Conservation (phyloP, 2,797 vertebrate species). For the Dendrocincla tyrannina region DNA sequence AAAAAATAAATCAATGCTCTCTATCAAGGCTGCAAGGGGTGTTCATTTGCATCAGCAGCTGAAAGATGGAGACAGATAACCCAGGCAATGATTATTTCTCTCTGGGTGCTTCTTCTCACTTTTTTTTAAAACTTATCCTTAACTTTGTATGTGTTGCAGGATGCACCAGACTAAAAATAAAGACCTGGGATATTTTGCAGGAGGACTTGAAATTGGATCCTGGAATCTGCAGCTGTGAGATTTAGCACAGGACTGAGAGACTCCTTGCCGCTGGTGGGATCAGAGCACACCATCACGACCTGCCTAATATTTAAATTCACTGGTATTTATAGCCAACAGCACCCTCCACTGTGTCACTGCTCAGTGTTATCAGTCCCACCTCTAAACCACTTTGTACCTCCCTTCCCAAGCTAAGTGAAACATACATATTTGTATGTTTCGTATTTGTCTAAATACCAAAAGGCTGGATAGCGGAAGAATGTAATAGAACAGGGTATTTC, state of each 20-base stretch:
- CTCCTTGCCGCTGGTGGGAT: not conserved
- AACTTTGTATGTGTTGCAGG: not conserved
- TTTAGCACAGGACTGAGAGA: not conserved
- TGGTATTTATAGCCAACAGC: slow-evolving; percentile 1
- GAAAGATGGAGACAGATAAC: not conserved
- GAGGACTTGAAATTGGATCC: slow-evolving; percentile 22
- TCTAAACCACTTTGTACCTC: not conserved
- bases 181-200: slow-evolving; percentile 8
- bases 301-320: not conserved
- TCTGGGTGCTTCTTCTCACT: not conserved
- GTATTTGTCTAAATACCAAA: not conserved
- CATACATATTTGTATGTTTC: not conserved
- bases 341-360: not conserved
- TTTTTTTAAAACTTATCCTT: not conserved
- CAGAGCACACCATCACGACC: not conserved
- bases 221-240: not conserved
- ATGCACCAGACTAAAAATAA: slow-evolving; percentile 37
- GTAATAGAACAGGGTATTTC: not conserved
- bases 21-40: not conserved
- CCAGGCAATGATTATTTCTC: not conserved
- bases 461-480: not conserved
- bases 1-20: slow-evolving; percentile 10
- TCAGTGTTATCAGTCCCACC: not conserved
- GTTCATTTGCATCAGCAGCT: not conserved
- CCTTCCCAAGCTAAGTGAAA: not conserved